Base-by-base conservation (phyloP, 2,888 invertebrate genomes). In the Clanis bilineata region DNA sequence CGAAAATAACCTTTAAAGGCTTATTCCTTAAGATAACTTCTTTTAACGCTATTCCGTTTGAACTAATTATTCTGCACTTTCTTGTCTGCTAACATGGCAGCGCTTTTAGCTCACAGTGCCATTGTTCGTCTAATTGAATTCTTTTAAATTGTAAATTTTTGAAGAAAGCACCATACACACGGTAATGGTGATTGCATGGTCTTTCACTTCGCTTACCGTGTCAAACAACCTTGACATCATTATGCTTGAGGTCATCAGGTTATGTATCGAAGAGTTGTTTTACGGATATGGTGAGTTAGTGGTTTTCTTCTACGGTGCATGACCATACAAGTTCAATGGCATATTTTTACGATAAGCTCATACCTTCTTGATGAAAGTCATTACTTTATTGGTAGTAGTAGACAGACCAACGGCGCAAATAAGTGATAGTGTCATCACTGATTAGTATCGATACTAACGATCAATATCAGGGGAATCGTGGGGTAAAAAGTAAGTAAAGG, bases 61-160 rank as follows among this genome's bases (percentile, higher is more conserved):
- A 32, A 51, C 51, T 51, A 32, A 51, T 51, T 51, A 32, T 51
- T 32, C 51, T 51, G 28, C 9, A 32, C 18, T 51, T 51, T 51
- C 32, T 28, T 32, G 51, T 32, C 51, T 32, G 28, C 28, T 51
- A 32, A 51, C 51, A 51, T 32, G 28, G 32, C 18, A 32, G 51
- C 18, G 51, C 51, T 51, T 51, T 51, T 51, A 51, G 51, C 51
- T 23, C 18, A 15, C 10, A 28, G 51, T 51, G 32, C 51, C 32
- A 51, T 51, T 51, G 51, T 51, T 51, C 28, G 15, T 15, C 7
- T 51, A 51, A 51, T 51, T 51, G 51, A 25, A 47, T 47, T 51
- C 18, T 15, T 51, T 51, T 51, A 51, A 51, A 51, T 32, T 18
- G 51, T 32, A 28, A 18, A 10, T 51, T 44, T 41, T 44, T 51